phyloP scores from a whole-genome alignment of 2,113 vertebrate species.

The Hippolais icterina region DNA sequence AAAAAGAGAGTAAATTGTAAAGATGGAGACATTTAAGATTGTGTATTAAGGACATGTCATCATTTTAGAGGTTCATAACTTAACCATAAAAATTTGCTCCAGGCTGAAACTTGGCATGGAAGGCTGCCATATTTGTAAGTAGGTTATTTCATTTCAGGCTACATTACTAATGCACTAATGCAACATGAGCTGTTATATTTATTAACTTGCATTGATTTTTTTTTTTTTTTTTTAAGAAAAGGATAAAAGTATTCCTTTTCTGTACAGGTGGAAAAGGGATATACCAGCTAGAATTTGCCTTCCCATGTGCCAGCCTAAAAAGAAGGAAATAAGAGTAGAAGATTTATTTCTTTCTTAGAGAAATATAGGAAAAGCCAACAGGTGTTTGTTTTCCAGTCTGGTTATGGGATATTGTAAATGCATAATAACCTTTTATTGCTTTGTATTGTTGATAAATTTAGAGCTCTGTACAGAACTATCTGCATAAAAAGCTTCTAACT shows the following conservation, averaged over 20 bases:
- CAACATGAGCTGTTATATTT: conserved; percentile 23
- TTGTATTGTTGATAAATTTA: background rate
- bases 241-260: background rate
- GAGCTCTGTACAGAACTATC: background rate
- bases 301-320: background rate
- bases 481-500: background rate
- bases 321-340: background rate
- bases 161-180: conserved; percentile 21
- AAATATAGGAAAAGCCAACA: background rate
- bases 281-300: background rate
- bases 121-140: conserved; percentile 54
- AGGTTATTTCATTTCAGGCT: conserved; percentile 56
- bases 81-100: conserved; percentile 61
- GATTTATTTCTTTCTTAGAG: background rate
- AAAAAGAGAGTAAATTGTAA: conserved; percentile 35
- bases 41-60: conserved; percentile 32
- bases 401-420: background rate
- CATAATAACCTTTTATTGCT: background rate
- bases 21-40: conserved; percentile 53
- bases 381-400: background rate
- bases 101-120: conserved; percentile 42
- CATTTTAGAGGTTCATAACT: conserved; percentile 55
- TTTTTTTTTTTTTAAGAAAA: background rate
- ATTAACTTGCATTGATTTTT: conserved; percentile 34
- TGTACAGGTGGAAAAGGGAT: background rate